Evolutionary conservation across 2,113 vertebrate species (phyloP).

Genomic region (Carassius auratus): DNA sequence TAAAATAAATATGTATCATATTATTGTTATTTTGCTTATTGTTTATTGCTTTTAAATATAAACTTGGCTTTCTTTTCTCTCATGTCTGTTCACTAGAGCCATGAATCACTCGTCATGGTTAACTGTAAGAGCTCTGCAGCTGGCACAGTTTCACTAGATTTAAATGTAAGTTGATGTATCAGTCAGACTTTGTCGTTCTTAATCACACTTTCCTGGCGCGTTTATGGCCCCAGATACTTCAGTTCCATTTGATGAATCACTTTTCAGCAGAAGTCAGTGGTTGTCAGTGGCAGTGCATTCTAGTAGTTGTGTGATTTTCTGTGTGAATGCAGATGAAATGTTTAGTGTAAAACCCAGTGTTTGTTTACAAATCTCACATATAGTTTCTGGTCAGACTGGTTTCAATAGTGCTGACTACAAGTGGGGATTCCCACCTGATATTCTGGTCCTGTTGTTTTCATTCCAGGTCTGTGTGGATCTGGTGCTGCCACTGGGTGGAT

Average conservation of each 20-base stretch:
- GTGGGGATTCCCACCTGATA: neutral
- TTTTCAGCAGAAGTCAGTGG: slow-evolving; percentile 47
- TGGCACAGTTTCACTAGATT: slow-evolving; percentile 48
- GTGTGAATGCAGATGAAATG: neutral
- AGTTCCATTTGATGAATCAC: slow-evolving; percentile 53
- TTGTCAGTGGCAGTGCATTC: neutral
- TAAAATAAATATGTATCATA: neutral
- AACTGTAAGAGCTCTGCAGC: slow-evolving; percentile 29
- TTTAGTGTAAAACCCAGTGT: neutral
- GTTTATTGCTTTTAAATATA: slow-evolving; percentile 10
- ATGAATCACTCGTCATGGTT: slow-evolving; percentile 55
- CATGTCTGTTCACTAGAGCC: neutral
- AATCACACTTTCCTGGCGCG: slow-evolving; percentile 50
- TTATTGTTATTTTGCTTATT: neutral
- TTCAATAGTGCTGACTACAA: neutral
- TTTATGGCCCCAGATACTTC: slow-evolving; percentile 35
- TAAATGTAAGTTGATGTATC: slow-evolving; percentile 43
- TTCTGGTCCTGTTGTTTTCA: neutral
- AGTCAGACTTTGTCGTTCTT: slow-evolving; percentile 52
- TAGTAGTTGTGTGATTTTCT: neutral
- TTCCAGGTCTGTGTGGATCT: neutral
- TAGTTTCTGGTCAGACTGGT: no score
- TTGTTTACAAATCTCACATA: neutral
- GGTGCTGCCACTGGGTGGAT: neutral
- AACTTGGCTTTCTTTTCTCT: neutral